A percentile compares a stretch with the other conserved stretches of the same genome.
Conservation (phyloP, 2,797 vertebrate species). For the Myoxocephalus aenaeus region DNA sequence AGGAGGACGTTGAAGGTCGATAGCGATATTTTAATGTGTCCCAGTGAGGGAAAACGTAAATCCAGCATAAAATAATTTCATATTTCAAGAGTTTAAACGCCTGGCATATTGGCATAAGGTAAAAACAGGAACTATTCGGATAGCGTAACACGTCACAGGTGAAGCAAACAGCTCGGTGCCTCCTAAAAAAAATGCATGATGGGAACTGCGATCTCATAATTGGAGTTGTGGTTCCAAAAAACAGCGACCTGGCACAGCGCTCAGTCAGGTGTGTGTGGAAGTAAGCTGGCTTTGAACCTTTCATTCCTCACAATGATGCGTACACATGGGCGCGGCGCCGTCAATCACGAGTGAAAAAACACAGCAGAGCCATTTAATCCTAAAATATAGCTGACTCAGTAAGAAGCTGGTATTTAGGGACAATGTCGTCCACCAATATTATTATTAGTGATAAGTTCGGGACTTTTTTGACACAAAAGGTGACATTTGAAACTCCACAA, state of each 20-base stretch:
- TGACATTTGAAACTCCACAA: constrained; percentile 2
- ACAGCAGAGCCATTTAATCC: background rate
- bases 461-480: background rate
- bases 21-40: background rate
- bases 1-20: constrained; percentile 3
- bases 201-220: background rate
- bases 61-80: background rate
- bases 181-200: background rate
- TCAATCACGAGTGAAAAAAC: background rate
- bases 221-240: background rate
- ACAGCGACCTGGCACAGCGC: background rate
- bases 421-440: constrained; percentile 1
- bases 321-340: no score
- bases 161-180: background rate
- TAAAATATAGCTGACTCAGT: background rate
- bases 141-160: constrained; percentile 1
- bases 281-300: background rate
- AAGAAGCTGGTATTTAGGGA: background rate
- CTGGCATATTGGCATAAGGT: background rate
- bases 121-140: constrained; percentile 39
- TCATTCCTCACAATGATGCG: background rate
- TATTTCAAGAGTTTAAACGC: background rate
- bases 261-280: background rate
- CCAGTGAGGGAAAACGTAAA: background rate
- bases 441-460: background rate